A percentile compares a stretch with the other conserved stretches of the same genome.
These are phyloP conservation scores for Cordilura impudica DNA, from an alignment of 2,888 invertebrate species.

Conservation along the genomic window DNA sequence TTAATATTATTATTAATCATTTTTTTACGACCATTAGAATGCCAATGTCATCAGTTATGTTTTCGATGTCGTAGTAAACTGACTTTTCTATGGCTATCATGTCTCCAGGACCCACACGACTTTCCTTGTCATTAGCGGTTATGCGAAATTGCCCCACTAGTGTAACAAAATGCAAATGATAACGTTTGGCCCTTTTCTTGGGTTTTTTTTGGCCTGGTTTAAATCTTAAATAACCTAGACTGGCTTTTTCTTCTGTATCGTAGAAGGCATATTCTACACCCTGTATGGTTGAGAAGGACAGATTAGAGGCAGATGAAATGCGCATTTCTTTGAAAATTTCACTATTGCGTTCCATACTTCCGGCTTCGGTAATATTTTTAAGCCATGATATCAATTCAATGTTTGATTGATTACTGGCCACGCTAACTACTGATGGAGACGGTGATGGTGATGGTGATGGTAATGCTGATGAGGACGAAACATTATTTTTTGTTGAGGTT, in stretches of 20 bases:
- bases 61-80: constrained; percentile 63
- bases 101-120: constrained; percentile 64
- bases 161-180: constrained; percentile 65
- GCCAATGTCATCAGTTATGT: constrained; percentile 61
- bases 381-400: constrained; percentile 63
- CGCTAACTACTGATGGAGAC: no score
- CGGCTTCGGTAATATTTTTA: constrained; percentile 45
- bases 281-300: constrained; percentile 64
- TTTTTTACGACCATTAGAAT: constrained; percentile 65
- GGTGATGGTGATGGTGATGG: no score
- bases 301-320: constrained; percentile 56
- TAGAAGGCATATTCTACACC: constrained; percentile 70
- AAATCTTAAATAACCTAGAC: constrained; percentile 67
- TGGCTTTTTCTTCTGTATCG: constrained; percentile 58
- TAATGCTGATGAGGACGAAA: not conserved
- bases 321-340: constrained; percentile 55
- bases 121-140: constrained; percentile 54
- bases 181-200: constrained; percentile 64
- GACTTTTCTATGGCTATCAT: constrained; percentile 66
- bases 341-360: not conserved
- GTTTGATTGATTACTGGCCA: not conserved
- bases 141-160: constrained; percentile 66
- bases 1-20: no score
- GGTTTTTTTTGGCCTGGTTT: constrained; percentile 66
- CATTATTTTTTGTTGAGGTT: not conserved